A percentile compares a stretch with the other conserved stretches of the same genome.
These are phyloP conservation scores for Calidris pugnax DNA, from an alignment of 2,113 vertebrate species.

Conservation along the genomic window DNA sequence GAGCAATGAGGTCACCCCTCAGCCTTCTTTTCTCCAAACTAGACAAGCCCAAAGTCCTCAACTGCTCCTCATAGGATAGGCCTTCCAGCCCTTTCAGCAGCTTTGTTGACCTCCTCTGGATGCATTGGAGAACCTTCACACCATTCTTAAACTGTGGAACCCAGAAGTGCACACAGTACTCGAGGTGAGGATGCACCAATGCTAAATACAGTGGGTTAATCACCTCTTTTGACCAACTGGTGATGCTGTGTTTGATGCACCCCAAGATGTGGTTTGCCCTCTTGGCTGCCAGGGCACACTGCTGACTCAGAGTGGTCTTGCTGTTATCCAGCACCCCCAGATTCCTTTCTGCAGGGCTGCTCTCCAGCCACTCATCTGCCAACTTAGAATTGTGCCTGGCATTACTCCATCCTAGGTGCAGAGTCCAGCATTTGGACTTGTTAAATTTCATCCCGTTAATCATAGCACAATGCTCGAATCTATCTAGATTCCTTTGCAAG, in stretches of 20 bases:
- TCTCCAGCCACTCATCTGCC: background rate
- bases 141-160: background rate
- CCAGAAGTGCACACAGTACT: background rate
- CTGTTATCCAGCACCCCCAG: background rate
- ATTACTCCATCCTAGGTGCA: background rate
- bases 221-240: fast-evolving
- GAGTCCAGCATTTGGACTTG: background rate
- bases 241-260: background rate
- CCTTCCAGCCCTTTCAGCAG: background rate
- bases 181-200: fast-evolving
- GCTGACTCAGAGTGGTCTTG: background rate
- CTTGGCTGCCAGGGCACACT: background rate
- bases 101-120: background rate
- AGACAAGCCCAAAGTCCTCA: background rate
- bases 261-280: background rate
- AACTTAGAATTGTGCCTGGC: fast-evolving
- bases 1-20: background rate
- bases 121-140: background rate
- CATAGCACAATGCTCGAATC: background rate
- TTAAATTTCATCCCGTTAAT: background rate
- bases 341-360: background rate
- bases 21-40: background rate
- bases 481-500: background rate
- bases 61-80: fast-evolving
- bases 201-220: fast-evolving